These are phyloP conservation scores for Brachypteracias leptosomus DNA, from an alignment of 2,113 vertebrate genomes.

Conservation along the genomic window DNA sequence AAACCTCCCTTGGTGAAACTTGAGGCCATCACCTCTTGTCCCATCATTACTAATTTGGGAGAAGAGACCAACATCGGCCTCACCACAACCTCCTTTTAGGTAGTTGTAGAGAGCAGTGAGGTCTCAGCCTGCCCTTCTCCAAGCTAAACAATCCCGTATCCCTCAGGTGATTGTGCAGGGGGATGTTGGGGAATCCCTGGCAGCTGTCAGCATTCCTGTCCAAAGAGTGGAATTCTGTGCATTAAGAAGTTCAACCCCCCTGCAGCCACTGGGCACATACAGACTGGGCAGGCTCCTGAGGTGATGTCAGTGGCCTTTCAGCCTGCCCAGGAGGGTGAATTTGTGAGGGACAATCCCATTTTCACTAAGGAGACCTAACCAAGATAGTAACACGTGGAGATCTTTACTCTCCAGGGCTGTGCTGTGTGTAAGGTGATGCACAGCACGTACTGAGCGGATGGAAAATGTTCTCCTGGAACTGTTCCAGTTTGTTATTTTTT, in stretches of 20 bases:
- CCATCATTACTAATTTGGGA: no score
- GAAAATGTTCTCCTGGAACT: neutral
- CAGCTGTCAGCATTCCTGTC: neutral
- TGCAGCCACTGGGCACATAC: fast-evolving
- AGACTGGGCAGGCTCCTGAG: neutral
- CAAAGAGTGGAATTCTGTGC: no score
- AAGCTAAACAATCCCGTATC: no score
- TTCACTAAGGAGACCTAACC: neutral
- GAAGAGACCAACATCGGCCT: no score
- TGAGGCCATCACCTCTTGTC: no score
- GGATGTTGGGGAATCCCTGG: neutral
- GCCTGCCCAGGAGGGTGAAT: neutral
- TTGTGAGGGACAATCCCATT: neutral
- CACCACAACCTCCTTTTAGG: no score
- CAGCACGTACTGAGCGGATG: neutral
- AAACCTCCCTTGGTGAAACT: no score
- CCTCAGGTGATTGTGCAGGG: no score
- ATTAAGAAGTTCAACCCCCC: neutral
- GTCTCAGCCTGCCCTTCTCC: no score
- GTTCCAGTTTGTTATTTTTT: neutral
- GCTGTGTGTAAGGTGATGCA: neutral
- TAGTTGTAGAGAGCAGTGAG: no score
- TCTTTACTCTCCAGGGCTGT: neutral
- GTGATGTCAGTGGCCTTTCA: neutral
- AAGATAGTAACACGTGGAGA: neutral